Evolutionary conservation across 2,888 invertebrate genomes (phyloP).

Genomic region (Brassicogethes aeneus): DNA sequence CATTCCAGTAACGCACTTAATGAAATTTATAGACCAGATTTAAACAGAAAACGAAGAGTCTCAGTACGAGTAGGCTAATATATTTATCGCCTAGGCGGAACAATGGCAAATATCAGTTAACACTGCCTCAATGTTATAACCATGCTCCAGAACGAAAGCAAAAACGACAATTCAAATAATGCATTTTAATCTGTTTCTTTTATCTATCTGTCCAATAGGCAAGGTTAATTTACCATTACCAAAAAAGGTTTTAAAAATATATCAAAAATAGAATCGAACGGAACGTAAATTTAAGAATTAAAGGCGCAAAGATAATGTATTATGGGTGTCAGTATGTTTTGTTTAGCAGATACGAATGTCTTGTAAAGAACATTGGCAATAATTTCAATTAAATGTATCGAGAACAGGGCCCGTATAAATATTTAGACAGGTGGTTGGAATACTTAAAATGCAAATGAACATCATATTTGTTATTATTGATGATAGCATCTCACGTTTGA

Average conservation of each 20-base stretch:
- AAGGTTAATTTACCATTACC: too few species aligned
- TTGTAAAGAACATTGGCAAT: background rate
- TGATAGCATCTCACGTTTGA: constrained; percentile 28
- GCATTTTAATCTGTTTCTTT: too few species aligned
- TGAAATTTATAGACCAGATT: constrained; percentile 39
- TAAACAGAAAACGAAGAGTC: constrained; percentile 31
- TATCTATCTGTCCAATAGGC: too few species aligned
- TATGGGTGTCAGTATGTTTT: too few species aligned
- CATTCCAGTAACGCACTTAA: constrained; percentile 40
- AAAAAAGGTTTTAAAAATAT: too few species aligned
- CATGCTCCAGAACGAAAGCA: background rate
- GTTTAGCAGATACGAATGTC: too few species aligned
- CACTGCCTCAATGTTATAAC: constrained; percentile 24
- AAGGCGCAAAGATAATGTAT: too few species aligned
- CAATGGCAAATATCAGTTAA: constrained; percentile 39
- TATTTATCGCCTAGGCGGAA: constrained; percentile 37
- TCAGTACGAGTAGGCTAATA: constrained; percentile 32
- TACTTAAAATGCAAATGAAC: constrained; percentile 25
- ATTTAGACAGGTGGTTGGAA: constrained; percentile 14
- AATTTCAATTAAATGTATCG: constrained; percentile 1
- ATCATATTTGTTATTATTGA: constrained; percentile 37
- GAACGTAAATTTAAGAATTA: too few species aligned
- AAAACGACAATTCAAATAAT: too few species aligned
- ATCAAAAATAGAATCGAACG: too few species aligned
- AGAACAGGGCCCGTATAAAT: constrained; percentile 2